These are phyloP conservation scores for Riptortus pedestris DNA, from an alignment of 1,140 invertebrate genomes.

Conservation along the genomic window DNA sequence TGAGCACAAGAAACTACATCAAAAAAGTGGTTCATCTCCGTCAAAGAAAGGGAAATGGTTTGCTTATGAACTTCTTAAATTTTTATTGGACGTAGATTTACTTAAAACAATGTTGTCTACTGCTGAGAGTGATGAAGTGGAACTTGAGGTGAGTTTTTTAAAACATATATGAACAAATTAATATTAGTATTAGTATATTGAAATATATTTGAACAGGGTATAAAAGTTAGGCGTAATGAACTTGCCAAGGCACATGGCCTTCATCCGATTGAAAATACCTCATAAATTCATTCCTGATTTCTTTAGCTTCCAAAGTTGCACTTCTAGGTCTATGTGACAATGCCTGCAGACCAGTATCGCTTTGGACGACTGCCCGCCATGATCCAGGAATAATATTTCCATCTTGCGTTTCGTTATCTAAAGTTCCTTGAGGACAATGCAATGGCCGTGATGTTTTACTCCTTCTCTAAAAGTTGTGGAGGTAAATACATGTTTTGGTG, in stretches of 20 bases:
- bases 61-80: too few relatives aligned
- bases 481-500: background rate
- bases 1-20: too few relatives aligned
- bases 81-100: too few relatives aligned
- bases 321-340: background rate
- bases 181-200: too few relatives aligned
- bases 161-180: background rate
- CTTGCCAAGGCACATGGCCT: background rate
- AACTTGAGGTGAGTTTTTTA: background rate
- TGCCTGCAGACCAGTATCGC: background rate
- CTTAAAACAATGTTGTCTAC: too few relatives aligned
- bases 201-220: background rate
- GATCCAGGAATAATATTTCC: background rate
- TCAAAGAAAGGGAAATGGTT: too few relatives aligned
- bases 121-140: too few relatives aligned
- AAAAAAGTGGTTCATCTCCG: too few relatives aligned
- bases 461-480: slow-evolving; percentile 15
- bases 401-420: background rate
- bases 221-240: background rate
- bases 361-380: background rate
- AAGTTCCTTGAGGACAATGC: background rate
- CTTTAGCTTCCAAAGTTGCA: background rate
- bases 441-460: background rate
- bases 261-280: background rate
- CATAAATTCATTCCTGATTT: background rate